phyloP scores from a whole-genome alignment of 2,113 vertebrate species.

The Chloropsis hardwickii region DNA sequence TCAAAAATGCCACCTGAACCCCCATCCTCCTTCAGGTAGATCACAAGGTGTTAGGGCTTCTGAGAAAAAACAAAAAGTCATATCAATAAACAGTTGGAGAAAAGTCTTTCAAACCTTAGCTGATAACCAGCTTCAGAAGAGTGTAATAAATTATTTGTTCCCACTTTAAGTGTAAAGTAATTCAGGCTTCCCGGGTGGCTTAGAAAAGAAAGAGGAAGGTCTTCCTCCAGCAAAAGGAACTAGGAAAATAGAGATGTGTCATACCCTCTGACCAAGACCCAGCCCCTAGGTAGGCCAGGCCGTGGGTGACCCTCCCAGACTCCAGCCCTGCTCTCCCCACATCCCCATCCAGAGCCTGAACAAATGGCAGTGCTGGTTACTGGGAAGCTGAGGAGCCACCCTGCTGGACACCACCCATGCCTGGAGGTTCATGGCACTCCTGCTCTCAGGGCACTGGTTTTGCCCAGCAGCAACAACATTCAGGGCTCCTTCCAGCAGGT shows the following conservation, averaged over 20 bases:
- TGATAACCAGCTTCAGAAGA: background rate
- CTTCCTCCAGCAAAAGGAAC: background rate
- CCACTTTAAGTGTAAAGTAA: background rate
- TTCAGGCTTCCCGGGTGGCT: background rate
- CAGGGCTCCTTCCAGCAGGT: background rate
- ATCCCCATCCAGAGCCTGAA: background rate
- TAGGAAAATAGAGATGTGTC: background rate
- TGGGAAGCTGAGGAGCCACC: background rate
- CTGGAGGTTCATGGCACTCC: background rate
- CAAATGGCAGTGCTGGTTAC: background rate
- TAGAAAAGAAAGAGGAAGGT: background rate
- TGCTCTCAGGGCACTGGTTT: background rate
- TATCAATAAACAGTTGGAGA: background rate
- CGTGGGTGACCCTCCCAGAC: background rate
- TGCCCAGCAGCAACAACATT: background rate
- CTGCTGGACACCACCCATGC: accelerated
- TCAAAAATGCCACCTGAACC: background rate
- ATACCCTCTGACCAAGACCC: background rate
- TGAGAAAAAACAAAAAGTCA: background rate
- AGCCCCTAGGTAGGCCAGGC: background rate
- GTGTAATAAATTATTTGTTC: background rate
- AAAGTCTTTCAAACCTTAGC: background rate
- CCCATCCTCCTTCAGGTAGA: background rate
- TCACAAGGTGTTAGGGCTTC: background rate
- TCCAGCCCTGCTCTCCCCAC: background rate